Percentiles rank a stretch among this genome's conserved stretches.
These are phyloP conservation scores for Sylvia atricapilla DNA, from an alignment of 2,113 vertebrate species.

Conservation along the genomic window DNA sequence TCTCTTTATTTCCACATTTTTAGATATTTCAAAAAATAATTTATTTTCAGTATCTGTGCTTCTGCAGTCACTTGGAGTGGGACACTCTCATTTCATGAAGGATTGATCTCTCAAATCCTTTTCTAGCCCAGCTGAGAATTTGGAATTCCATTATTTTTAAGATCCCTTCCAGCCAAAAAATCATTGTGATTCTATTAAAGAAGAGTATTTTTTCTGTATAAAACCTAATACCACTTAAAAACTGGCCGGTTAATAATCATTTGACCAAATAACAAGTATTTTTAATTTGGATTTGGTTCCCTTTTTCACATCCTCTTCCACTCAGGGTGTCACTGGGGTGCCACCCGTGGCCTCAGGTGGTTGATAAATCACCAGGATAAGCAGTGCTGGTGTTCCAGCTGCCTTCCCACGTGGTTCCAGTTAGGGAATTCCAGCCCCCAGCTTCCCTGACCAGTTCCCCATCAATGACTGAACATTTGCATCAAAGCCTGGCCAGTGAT, in stretches of 20 bases:
- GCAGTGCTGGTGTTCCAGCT: constrained; percentile 10
- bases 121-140: not conserved
- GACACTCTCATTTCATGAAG: not conserved
- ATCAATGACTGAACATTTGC: not conserved
- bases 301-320: not conserved
- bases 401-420: constrained; percentile 20
- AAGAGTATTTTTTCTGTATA: not conserved
- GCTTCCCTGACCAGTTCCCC: constrained; percentile 2
- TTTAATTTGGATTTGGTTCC: not conserved
- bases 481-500: not conserved
- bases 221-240: not conserved
- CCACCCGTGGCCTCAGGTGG: not conserved
- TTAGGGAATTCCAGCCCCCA: constrained; percentile 10
- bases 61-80: not conserved
- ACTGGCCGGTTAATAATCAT: not conserved
- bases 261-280: not conserved
- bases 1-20: not conserved
- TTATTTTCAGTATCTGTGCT: not conserved
- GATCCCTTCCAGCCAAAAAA: not conserved
- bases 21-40: not conserved
- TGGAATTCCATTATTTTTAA: not conserved
- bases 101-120: not conserved
- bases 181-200: not conserved
- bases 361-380: constrained; percentile 36
- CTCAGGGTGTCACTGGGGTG: not conserved